Conservation (phyloP, 2,797 vertebrate genomes). For the Acrossocheilus fasciatus region DNA sequence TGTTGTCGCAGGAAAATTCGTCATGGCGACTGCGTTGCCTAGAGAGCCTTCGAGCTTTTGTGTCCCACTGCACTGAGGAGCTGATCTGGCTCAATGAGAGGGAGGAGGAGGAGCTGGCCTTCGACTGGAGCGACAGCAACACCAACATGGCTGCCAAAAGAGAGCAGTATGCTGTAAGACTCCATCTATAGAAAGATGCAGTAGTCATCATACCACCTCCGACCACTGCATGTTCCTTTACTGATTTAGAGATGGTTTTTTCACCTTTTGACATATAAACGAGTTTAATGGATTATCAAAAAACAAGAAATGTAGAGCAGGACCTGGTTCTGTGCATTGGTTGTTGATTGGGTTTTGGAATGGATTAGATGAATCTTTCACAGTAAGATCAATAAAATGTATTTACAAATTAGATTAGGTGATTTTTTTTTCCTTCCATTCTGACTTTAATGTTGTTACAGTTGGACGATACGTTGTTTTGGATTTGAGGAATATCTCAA, state of each 20-base stretch:
- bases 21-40: slow-evolving; percentile 92
- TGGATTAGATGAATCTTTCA: neutral
- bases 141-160: slow-evolving; percentile 87
- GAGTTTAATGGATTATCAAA: neutral
- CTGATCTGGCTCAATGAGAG: slow-evolving; percentile 98
- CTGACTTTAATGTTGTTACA: neutral
- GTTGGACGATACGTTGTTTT: neutral
- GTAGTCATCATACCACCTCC: neutral
- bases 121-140: slow-evolving; percentile 95
- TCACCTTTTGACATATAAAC: neutral
- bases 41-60: slow-evolving; percentile 91
- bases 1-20: slow-evolving; percentile 87
- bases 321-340: neutral
- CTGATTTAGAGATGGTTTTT: neutral
- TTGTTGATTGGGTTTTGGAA: neutral
- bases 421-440: neutral
- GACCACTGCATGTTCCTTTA: neutral
- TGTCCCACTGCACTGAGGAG: slow-evolving; percentile 92
- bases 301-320: neutral
- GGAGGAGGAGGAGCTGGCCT: slow-evolving; percentile 97
- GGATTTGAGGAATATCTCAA: neutral
- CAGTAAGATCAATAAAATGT: neutral
- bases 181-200: neutral
- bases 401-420: neutral
- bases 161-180: slow-evolving; percentile 89